Evolutionary conservation across 1,140 invertebrate species (phyloP).

Genomic region (Zaprionus capensis): DNA sequence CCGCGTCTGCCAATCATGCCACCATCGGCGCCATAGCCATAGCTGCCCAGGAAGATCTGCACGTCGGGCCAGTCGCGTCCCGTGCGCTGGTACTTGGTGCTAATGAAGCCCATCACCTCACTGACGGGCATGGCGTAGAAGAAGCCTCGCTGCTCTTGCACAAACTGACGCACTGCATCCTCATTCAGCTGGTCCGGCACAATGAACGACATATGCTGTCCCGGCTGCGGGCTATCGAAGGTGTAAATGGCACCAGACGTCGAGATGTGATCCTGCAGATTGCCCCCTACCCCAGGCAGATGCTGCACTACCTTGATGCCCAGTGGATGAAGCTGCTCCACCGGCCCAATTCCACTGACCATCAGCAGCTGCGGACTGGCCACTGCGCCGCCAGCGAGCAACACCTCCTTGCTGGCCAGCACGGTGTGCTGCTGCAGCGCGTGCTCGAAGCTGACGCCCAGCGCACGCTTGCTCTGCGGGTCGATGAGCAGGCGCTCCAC

Average conservation of each 20-base stretch:
- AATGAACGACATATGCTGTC: slow-evolving; percentile 86
- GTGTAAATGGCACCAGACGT: slow-evolving; percentile 87
- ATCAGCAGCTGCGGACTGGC: slow-evolving; percentile 92
- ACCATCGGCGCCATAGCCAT: slow-evolving; percentile 90
- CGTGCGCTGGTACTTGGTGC: slow-evolving; percentile 88
- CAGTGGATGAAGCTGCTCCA: slow-evolving; percentile 84
- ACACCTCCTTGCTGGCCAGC: slow-evolving; percentile 88
- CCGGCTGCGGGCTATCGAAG: slow-evolving; percentile 84
- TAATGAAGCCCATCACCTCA: slow-evolving; percentile 91
- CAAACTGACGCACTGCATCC: slow-evolving; percentile 86
- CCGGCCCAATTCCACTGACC: slow-evolving; percentile 91
- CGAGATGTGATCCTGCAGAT: slow-evolving; percentile 92
- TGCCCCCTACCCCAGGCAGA: slow-evolving; percentile 91
- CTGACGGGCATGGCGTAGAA: slow-evolving; percentile 88
- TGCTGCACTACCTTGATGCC: slow-evolving; percentile 86
- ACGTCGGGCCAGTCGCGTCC: slow-evolving; percentile 90
- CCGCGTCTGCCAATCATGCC: slow-evolving; percentile 89
- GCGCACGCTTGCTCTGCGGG: slow-evolving; percentile 85
- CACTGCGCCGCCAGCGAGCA: slow-evolving; percentile 89
- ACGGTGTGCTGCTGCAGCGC: slow-evolving; percentile 84
- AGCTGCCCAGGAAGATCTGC: slow-evolving; percentile 89
- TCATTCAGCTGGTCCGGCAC: slow-evolving; percentile 86
- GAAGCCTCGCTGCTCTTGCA: slow-evolving; percentile 86
- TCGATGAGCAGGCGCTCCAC: slow-evolving; percentile 88
- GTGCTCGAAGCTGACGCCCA: slow-evolving; percentile 88